Percentiles rank a stretch among this genome's conserved stretches.
These are phyloP conservation scores for Aramus guarauna DNA, from an alignment of 2,113 vertebrate genomes.

Conservation along the genomic window DNA sequence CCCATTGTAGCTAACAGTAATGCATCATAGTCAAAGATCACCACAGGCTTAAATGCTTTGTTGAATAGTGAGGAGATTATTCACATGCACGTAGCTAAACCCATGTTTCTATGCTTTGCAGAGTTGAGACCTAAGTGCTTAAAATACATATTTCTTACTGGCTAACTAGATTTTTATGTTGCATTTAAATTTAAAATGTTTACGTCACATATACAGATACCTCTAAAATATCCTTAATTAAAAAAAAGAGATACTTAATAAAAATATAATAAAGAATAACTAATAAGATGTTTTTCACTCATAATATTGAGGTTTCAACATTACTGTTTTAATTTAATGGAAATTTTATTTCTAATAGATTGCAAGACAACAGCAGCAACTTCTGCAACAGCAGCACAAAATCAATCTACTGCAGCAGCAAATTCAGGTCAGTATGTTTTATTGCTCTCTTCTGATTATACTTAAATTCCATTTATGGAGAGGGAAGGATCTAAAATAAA, in stretches of 20 bases:
- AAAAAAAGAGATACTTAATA: neutral
- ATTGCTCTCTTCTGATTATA: slow-evolving; percentile 70
- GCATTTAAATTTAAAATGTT: neutral
- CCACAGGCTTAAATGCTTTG: slow-evolving; percentile 17
- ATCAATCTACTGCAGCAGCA: slow-evolving; percentile 99
- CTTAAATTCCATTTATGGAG: slow-evolving; percentile 60
- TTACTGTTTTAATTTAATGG: slow-evolving; percentile 68
- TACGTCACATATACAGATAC: neutral
- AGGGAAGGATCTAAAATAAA: slow-evolving; percentile 58
- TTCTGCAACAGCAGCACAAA: slow-evolving; percentile 99
- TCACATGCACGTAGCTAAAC: neutral
- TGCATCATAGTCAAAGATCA: slow-evolving; percentile 47
- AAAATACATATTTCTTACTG: neutral
- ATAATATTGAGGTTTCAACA: slow-evolving; percentile 54
- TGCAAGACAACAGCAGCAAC: slow-evolving; percentile 98
- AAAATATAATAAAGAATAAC: slow-evolving; percentile 35
- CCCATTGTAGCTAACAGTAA: slow-evolving; percentile 25
- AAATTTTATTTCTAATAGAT: slow-evolving; percentile 85
- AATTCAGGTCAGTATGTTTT: slow-evolving; percentile 96
- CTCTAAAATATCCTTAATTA: neutral
- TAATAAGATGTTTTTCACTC: neutral
- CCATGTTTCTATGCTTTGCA: neutral
- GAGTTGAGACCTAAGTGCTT: neutral
- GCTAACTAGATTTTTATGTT: neutral
- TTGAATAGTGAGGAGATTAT: slow-evolving; percentile 43